Conservation (phyloP, 1,140 invertebrate genomes). For the Eurytemora carolleeae region DNA sequence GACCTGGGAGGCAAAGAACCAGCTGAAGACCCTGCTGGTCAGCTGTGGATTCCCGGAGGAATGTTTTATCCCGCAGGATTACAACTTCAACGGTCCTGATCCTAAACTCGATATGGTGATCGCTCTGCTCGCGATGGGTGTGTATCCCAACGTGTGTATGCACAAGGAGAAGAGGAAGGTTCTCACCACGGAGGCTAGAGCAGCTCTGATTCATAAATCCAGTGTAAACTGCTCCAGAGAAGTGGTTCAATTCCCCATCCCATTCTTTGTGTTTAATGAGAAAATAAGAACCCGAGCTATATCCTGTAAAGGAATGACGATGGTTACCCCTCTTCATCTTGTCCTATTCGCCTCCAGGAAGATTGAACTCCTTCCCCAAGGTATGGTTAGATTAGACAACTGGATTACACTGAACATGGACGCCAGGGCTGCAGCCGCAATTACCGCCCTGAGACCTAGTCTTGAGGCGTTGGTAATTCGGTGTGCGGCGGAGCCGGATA, state of each 20-base stretch:
- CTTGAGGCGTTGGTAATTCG: slow-evolving; percentile 62
- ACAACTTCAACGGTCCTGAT: slow-evolving; percentile 40
- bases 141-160: slow-evolving; percentile 89
- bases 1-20: slow-evolving; percentile 77
- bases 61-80: slow-evolving; percentile 41
- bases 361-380: slow-evolving; percentile 37
- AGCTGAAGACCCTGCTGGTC: slow-evolving; percentile 62
- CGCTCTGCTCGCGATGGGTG: slow-evolving; percentile 63
- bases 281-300: slow-evolving; percentile 89
- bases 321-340: slow-evolving; percentile 83
- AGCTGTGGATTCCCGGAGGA: slow-evolving; percentile 73
- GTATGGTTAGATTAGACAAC: slow-evolving; percentile 55
- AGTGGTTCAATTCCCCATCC: slow-evolving; percentile 65
- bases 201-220: slow-evolving; percentile 83
- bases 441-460: slow-evolving; percentile 64
- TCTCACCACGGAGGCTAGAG: slow-evolving; percentile 79
- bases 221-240: slow-evolving; percentile 82
- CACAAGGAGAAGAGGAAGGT: slow-evolving; percentile 89
- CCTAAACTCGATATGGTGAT: slow-evolving; percentile 61
- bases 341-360: slow-evolving; percentile 75
- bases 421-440: slow-evolving; percentile 46
- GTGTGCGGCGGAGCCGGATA: slow-evolving; percentile 52
- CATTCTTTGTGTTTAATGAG: slow-evolving; percentile 94
- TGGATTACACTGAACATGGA: slow-evolving; percentile 77
- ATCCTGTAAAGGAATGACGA: slow-evolving; percentile 91